These are phyloP conservation scores for Acinonyx jubatus DNA, from an alignment of 2,113 vertebrate species.

Conservation along the genomic window DNA sequence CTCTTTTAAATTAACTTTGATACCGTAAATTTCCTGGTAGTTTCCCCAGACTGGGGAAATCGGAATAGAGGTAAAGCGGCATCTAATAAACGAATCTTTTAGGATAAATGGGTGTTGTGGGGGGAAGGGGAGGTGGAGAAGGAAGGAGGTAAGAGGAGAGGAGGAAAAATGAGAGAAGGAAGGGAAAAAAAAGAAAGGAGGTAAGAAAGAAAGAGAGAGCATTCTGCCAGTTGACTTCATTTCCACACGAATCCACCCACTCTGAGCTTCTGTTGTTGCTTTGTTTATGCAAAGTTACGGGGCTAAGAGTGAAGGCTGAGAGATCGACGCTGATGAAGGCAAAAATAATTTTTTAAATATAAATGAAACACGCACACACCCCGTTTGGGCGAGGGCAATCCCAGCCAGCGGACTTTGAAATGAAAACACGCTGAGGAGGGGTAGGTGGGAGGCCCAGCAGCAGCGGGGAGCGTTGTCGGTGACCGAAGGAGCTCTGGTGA, in stretches of 20 bases:
- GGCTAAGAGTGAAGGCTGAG: constrained; percentile 8
- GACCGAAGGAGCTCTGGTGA: constrained; percentile 74
- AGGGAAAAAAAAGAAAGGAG: neutral
- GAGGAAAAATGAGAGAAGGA: neutral
- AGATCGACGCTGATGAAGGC: neutral
- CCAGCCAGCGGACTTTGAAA: constrained; percentile 45
- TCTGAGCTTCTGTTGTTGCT: constrained; percentile 48
- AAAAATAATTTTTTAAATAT: constrained; percentile 43
- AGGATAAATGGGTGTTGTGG: neutral
- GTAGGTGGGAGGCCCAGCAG: constrained; percentile 37
- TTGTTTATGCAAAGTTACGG: constrained; percentile 69
- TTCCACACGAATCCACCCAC: constrained; percentile 26
- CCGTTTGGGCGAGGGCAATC: neutral
- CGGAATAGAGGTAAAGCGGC: neutral
- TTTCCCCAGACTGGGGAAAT: neutral
- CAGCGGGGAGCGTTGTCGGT: constrained; percentile 35
- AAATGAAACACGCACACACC: neutral
- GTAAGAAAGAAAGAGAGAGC: neutral
- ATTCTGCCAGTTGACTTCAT: constrained; percentile 38
- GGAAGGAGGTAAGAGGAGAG: no score
- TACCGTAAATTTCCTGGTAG: neutral
- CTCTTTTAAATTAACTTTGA: neutral
- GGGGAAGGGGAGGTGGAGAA: neutral
- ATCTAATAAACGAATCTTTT: neutral
- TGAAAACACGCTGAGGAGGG: constrained; percentile 28